Conservation (phyloP, 2,797 vertebrate genomes). For the Anguilla anguilla region DNA sequence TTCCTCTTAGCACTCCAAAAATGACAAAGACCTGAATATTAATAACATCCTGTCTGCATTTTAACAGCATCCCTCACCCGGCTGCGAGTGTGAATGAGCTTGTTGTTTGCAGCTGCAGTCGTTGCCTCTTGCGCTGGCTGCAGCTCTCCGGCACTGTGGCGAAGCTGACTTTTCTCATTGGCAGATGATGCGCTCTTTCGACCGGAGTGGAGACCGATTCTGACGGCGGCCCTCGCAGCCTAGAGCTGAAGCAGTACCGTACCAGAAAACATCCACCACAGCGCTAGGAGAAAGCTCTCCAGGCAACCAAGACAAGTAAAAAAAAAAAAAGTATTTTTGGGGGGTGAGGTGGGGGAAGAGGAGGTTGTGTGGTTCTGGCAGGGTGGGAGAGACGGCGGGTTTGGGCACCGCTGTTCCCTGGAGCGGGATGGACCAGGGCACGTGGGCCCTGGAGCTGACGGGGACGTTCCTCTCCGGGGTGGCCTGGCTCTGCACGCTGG, state of each 20-base stretch:
- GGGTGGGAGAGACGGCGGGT: neutral
- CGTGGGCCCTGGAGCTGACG: slow-evolving; percentile 66
- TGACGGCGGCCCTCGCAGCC: slow-evolving; percentile 48
- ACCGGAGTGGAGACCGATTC: slow-evolving; percentile 28
- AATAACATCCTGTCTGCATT: slow-evolving; percentile 56
- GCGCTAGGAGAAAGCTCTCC: neutral
- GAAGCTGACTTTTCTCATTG: slow-evolving; percentile 36
- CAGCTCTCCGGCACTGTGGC: neutral
- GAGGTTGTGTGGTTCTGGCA: slow-evolving; percentile 10
- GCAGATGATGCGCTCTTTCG: slow-evolving; percentile 59
- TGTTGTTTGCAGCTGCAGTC: slow-evolving; percentile 43
- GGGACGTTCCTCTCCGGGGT: slow-evolving; percentile 67
- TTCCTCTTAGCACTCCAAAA: slow-evolving; percentile 27
- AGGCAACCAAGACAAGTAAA: neutral
- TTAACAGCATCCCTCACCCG: slow-evolving; percentile 49
- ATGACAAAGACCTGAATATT: slow-evolving; percentile 43
- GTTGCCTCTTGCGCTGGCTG: neutral
- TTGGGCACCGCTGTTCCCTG: neutral
- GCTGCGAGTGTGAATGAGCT: slow-evolving; percentile 43
- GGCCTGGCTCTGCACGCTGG: slow-evolving; percentile 72
- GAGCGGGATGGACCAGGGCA: slow-evolving; percentile 61
- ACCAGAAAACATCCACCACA: neutral
- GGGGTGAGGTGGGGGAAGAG: slow-evolving; percentile 43
- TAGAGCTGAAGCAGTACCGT: slow-evolving; percentile 25
- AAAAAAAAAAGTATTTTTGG: neutral